Base-by-base conservation (phyloP, 2,113 vertebrate genomes). In the Pionites leucogaster region DNA sequence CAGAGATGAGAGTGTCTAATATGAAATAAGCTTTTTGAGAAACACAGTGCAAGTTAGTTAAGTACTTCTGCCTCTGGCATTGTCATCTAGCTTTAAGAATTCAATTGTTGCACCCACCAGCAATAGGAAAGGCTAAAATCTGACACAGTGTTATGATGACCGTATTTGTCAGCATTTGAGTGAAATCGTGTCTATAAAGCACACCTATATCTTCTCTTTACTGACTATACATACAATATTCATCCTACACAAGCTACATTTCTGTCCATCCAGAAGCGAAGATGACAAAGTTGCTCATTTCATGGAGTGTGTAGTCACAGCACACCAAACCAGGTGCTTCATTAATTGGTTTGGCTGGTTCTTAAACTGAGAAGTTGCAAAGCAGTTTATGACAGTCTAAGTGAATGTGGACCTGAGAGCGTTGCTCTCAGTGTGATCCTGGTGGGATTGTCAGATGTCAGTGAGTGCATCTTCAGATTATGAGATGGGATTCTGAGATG, bases 371-470 rank as follows among this genome's bases (percentile, higher is more conserved):
- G 39, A 47, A 47, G 6, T 13, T 53, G 28, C 1, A 1, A 88
- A 67, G 49, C 2, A 63, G 11, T 4, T 90, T 35, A 11, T 6
- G 41, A 33, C 2, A 4, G 28, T 59, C 33, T 29, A 37, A 80
- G 18, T 57, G 10, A 29, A n/a, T 37, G 18, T 25, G 33, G 19
- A n/a, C 19, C n/a, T 10, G 6, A 25, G 19, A 47, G 28, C 53
- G 9, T 6, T 47, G 27, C 17, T 67, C 11, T 46, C 37, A 17
- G 33, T 44, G 24, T 0, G 0, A 2, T 41, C 17, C n/a, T 0
- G 1, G 14, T 11, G 52, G 8, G 7, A 7, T 9, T 72, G 39
- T 78, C 72, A 63, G 10, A 8, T 17, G 13, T 50, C 33, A 93
- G 25, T 8, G 11, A 55, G 8, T 37, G 25, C 13, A 11, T 12